Evolutionary conservation across 2,888 invertebrate species (phyloP), one percentile per base, ranked within the genome.

Genomic region (Atethmia centrago): DNA sequence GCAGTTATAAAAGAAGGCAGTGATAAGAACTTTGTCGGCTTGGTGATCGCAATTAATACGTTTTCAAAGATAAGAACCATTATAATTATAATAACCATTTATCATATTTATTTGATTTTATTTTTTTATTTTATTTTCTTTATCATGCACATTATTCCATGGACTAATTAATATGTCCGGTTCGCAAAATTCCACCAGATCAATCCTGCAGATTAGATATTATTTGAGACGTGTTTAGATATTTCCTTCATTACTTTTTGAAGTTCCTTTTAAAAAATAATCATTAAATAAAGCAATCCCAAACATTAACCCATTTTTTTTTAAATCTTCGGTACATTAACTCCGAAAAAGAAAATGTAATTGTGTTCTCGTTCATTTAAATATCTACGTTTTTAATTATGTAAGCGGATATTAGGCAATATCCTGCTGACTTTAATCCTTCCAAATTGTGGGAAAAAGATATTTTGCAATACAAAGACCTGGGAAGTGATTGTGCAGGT

Each of bases 381-480:
- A 77, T 72, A 65, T 72, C 40, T 56, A 62, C 58, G 25, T 58
- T 58, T n/a, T 63, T 77, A 73, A 78, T 86, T 76, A 73, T 56
- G 62, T 73, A 70, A 73, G 21, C 62, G 45, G 76, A 55, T 65
- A 75, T 85, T 85, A 83, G 76, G 85, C 58, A 85, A 86, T 77
- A 74, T 85, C 83, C 87, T 78, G 77, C 68, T 65, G 12, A 7
- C 4, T 61, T 53, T 58, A 82, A 84, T 84, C 77, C 80, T 84
- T 77, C n/a, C 65, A 76, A 78, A 82, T 84, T 86, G 85, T 85
- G 85, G 74, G 87, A 85, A 86, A 78, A 67, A 65, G 21, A 19
- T 66, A 12, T 77, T 85, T 77, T 36, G 66, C 74, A 77, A 75
- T 63, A 65, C 64, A 55, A 69, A 74, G 61, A 70, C 61, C 12